Evolutionary conservation across 2,888 invertebrate genomes (phyloP), one percentile per base, ranked within the genome.

Genomic region (Ophioninae sp.): DNA sequence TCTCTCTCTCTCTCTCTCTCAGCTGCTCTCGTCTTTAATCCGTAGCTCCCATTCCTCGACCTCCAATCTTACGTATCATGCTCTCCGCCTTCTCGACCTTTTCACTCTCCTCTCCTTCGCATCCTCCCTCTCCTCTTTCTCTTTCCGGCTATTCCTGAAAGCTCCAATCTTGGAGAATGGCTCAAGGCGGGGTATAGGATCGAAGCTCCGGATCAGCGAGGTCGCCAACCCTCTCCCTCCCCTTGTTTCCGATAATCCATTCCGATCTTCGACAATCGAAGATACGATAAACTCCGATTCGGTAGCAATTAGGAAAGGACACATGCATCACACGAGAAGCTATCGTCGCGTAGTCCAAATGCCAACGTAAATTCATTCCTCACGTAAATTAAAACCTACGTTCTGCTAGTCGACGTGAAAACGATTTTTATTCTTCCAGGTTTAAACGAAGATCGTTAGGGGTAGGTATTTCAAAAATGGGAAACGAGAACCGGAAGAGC

Each of bases 51-150:
- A 63, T 65, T 72, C 72, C 20, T 65, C 37, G 41, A 72, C 65
- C 72, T 79, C 65, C 41, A 79, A 79, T 79, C 72, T 58, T 73
- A 56, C 74, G 79, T 68, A 64, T 56, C 64, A 51, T 67, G 44
- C 64, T 30, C 22, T 56, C 56, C 41, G 30, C 17, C 44, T 58
- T 59, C 72, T 23, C 39, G 64, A 65, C 64, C 58, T 41, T 39
- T 61, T 69, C 63, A 41, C n/a, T 64, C n/a, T 44, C 58, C 75
- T 51, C 41, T 51, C 10, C 63, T 68, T 30, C 23, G 22, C 65
- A 59, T 72, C 37, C 6, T 37, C 44, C 22, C 39, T 13, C 41
- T n/a, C 30, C 23, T 69, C 56, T 39, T 61, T 20, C 41, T 65
- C 17, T 58, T 13, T 37, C n/a, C 20, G 7, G 58, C 56, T 37